A percentile compares a stretch with the other conserved stretches of the same genome.
phyloP scores from a whole-genome alignment of 1,140 invertebrate genomes.

The Solenopsis invicta region DNA sequence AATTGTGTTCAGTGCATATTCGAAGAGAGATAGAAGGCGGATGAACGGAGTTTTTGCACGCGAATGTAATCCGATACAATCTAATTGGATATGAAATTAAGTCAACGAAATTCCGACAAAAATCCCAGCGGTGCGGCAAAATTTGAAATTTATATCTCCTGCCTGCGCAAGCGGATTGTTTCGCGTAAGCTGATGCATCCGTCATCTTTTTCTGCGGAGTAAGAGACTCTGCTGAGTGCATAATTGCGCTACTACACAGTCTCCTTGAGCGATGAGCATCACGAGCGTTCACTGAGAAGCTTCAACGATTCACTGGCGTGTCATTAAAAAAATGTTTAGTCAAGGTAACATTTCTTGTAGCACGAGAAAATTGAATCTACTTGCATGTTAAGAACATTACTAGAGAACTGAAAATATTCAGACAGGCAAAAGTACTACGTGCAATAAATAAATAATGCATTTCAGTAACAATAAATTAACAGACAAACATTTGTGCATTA shows the following conservation, averaged over 20 bases:
- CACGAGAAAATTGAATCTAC: not conserved
- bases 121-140: slow-evolving; percentile 69
- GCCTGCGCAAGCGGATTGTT: slow-evolving; percentile 69
- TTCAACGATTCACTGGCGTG: not conserved
- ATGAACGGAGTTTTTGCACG: not conserved
- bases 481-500: not conserved
- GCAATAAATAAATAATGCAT: not conserved
- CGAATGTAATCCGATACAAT: slow-evolving; percentile 73
- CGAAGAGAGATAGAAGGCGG: not conserved
- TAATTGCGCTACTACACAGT: slow-evolving; percentile 69
- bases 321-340: slow-evolving; percentile 27
- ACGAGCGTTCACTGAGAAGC: not conserved
- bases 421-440: not conserved
- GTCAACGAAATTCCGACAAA: slow-evolving; percentile 84
- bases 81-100: slow-evolving; percentile 87
- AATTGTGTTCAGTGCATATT: slow-evolving; percentile 3
- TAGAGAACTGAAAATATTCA: not conserved
- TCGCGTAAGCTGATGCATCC: slow-evolving; percentile 74
- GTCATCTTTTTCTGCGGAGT: slow-evolving; percentile 83
- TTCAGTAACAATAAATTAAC: not conserved
- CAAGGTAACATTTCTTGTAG: slow-evolving; percentile 11
- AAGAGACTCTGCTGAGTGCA: slow-evolving; percentile 65
- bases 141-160: slow-evolving; percentile 87
- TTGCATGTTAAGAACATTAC: not conserved
- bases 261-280: slow-evolving; percentile 42